Base-by-base conservation (phyloP, 2,888 invertebrate species). In the Rotaria magnacalcarata region DNA sequence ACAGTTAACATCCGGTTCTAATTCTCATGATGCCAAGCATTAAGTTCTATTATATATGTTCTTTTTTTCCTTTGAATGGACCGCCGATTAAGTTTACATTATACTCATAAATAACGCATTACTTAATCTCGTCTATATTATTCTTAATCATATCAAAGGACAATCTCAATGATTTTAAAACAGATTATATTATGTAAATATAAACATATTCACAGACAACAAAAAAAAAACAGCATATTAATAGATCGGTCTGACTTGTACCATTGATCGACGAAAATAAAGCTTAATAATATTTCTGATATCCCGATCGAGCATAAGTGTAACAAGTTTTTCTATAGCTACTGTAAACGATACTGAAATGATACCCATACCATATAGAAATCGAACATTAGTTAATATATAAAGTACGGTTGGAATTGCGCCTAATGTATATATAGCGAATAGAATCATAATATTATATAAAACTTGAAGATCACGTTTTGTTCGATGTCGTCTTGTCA, bases 401-500 rank as follows among this genome's bases (percentile, higher is more conserved):
- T 47, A 80, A n/a, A 47, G 43, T n/a, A 80, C 2, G 8, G n/a
- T 47, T 80, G 80, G 47, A 24, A 47, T 80, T 4, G 47, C 47
- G n/a, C 47, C 80, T 21, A 47, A 10, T 21, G 47, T 43, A 14
- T 43, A 80, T 2, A 80, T 80, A 47, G 11, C 47, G n/a, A 80
- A 47, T n/a, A 80, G n/a, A n/a, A 80, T 80, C 4, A 80, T 47
- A n/a, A 80, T 80, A 43, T 80, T 80, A 47, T 14, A n/a, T 47
- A 80, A n/a, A 80, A 80, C 34, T 67, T 67, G 34, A 19, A 67
- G 67, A 41, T 67, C 67, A 67, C 27, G 67, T 34, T 67, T 34
- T 7, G 34, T 1, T 67, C 67, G 67, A 34, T 14, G 6, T 19
- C 34, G 14, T 34, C 4, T 34, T 27, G 14, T 19, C 7, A 34